Evolutionary conservation across 2,888 invertebrate genomes (phyloP), one percentile per base, ranked within the genome.

Genomic region (Trissolcus brochymenae): DNA sequence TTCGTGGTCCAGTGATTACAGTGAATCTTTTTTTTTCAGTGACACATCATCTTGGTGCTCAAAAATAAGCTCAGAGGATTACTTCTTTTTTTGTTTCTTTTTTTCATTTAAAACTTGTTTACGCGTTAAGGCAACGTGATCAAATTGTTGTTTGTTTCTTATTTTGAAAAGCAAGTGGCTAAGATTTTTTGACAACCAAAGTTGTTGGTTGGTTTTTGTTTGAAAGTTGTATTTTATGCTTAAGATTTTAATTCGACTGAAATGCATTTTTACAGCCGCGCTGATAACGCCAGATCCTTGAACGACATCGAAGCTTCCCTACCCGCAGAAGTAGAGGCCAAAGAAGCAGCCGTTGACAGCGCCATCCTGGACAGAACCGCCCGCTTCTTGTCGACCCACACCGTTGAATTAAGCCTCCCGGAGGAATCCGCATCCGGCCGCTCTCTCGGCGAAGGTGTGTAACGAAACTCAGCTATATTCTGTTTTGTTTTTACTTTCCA

Each of bases 381-480:
- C 79, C 92, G 93, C 82, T 93, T 95, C 88, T 92, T 95, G 80
- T 93, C 94, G 84, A 93, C 94, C 60, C 95, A 95, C 84, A 94
- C 95, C 16, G 90, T 96, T 51, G 95, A 96, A 86, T 93, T 96
- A 84, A 95, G 95, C 89, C 91, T 96, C 83, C 95, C 95, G 82
- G 93, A 93, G 81, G 94, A 94, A 83, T 91, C 95, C 87, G 93
- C 94, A 85, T 65, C 73, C 14, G 73, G 67, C 4, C 92, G 94
- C 81, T 94, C 95, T n/a, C 90, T 95, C 57, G 95, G 95, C 85
- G 95, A 95, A 94, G 95, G 74, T 73, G 51, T 51, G 6, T 51
- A 25, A 59, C 55, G 46, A 41, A 17, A 57, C 25, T 6, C 19
- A 16, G 4, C 2, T 19, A n/a, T 9, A 51, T 51, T 14, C n/a